Conservation (phyloP, 1,140 invertebrate species). For the Tetramorium simillimum region DNA sequence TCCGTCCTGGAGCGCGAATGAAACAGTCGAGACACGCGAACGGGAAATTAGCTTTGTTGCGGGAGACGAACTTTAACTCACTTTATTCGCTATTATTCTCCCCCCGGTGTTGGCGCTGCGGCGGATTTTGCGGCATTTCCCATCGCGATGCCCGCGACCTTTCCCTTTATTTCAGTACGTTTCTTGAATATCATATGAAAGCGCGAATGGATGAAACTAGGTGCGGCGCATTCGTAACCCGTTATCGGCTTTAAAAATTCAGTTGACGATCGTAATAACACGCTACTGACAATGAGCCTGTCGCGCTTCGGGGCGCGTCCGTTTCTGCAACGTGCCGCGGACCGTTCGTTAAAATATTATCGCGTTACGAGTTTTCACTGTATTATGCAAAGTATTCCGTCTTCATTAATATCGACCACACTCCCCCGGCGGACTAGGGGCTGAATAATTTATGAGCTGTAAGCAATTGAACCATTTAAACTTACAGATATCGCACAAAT, state of each 20-base stretch:
- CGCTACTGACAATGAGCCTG: background rate
- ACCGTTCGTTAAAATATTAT: slow-evolving; percentile 6
- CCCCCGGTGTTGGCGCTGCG: slow-evolving; percentile 7
- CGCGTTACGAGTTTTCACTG: background rate
- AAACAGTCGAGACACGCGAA: slow-evolving; percentile 57
- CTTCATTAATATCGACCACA: slow-evolving; percentile 14
- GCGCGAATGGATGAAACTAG: slow-evolving; percentile 9
- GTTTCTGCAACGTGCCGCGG: background rate
- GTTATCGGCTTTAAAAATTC: slow-evolving; percentile 29
- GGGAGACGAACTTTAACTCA: slow-evolving; percentile 57
- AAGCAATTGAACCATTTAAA: slow-evolving; percentile 8
- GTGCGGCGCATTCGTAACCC: background rate
- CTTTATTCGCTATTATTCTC: slow-evolving; percentile 62
- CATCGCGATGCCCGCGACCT: slow-evolving; percentile 34
- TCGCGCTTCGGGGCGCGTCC: background rate
- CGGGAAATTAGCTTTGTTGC: slow-evolving; percentile 62
- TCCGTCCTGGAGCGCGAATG: slow-evolving; percentile 37
- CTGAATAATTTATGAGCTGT: slow-evolving; percentile 19
- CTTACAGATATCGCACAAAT: background rate
- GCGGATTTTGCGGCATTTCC: slow-evolving; percentile 38
- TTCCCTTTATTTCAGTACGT: slow-evolving; percentile 14
- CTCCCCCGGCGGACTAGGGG: too few species aligned
- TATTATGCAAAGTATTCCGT: slow-evolving; percentile 6
- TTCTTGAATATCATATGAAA: slow-evolving; percentile 45
- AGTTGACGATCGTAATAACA: background rate